phyloP scores from a whole-genome alignment of 2,113 vertebrate species.

The Riparia riparia region DNA sequence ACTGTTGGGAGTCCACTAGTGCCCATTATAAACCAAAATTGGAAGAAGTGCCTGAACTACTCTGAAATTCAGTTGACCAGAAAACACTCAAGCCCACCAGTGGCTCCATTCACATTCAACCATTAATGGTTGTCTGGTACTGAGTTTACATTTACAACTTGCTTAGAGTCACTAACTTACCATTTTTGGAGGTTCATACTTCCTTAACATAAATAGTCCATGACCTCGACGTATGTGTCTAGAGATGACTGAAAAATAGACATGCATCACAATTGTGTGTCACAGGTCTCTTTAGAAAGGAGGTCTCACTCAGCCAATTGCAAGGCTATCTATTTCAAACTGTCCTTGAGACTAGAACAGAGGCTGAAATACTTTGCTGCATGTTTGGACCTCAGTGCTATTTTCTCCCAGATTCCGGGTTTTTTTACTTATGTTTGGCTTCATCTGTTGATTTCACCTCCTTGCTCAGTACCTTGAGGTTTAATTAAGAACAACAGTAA shows the following conservation, averaged over 20 bases:
- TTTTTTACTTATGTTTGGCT: not conserved
- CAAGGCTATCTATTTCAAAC: not conserved
- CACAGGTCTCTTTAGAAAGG: not conserved
- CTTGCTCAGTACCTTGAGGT: not conserved
- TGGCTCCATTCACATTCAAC: not conserved
- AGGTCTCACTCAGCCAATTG: not conserved
- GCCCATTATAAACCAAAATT: not conserved
- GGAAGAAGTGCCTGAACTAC: not conserved
- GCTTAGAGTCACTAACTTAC: not conserved
- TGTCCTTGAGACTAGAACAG: not conserved
- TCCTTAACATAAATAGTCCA: not conserved
- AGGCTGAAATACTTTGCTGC: not conserved
- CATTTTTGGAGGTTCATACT: not conserved
- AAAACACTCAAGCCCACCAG: not conserved
- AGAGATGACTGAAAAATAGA: not conserved
- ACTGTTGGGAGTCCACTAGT: not conserved
- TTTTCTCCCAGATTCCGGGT: not conserved
- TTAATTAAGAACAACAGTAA: constrained; percentile 5
- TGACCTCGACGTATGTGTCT: not conserved
- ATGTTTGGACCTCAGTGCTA: not conserved
- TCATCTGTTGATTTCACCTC: not conserved
- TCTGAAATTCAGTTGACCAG: not conserved
- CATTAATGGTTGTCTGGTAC: not conserved
- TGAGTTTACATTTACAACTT: not conserved
- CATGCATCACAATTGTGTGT: not conserved